phyloP scores from a whole-genome alignment of 2,888 invertebrate genomes.

The Pristionchus maxplancki region DNA sequence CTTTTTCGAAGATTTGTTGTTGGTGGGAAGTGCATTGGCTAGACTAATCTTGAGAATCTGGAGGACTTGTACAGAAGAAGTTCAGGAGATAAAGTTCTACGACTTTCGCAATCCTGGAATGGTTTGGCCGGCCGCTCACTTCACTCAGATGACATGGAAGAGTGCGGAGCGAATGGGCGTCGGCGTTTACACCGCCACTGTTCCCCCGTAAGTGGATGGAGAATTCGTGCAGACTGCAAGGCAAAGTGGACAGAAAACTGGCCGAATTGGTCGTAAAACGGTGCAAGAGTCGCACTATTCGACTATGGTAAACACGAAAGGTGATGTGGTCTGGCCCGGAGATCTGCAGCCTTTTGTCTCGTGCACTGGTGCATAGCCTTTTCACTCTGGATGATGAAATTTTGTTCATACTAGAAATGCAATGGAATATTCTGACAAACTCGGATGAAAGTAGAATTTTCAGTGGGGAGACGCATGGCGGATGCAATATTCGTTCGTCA shows the following conservation, averaged over 20 bases:
- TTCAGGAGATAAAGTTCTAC: conserved; percentile 60
- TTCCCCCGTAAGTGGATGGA: conserved; percentile 19
- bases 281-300: not conserved
- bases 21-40: not conserved
- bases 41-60: not conserved
- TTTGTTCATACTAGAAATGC: too few relatives aligned
- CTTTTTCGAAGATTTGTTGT: too few relatives aligned
- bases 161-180: conserved; percentile 56
- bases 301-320: not conserved
- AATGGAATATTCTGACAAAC: too few relatives aligned
- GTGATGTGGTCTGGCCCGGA: not conserved
- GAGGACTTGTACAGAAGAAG: not conserved
- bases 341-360: not conserved
- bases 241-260: not conserved
- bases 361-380: not conserved
- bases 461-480: conserved; percentile 49
- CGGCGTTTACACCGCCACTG: conserved; percentile 48
- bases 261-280: not conserved
- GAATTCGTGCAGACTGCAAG: not conserved
- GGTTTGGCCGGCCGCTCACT: conserved; percentile 56
- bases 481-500: conserved; percentile 39
- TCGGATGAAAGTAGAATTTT: too few relatives aligned
- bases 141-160: conserved; percentile 63
- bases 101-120: conserved; percentile 58
- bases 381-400: too few relatives aligned